A percentile compares a stretch with the other conserved stretches of the same genome.
Evolutionary conservation across 2,113 vertebrate genomes (phyloP).

Genomic region (rabbit (Oryctolagus cuniculus)): DNA sequence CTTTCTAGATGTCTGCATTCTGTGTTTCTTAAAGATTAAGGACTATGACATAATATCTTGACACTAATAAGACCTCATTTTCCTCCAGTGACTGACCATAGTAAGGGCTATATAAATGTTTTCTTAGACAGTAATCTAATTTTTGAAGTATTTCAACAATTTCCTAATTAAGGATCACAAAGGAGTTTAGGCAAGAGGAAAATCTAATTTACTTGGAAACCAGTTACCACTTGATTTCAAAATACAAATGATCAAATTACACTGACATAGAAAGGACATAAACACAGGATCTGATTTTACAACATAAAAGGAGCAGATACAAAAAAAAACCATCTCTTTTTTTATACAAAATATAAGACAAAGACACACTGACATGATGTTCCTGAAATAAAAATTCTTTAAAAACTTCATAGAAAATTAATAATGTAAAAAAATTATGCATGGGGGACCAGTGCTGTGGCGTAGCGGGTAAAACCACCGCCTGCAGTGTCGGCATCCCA

Average conservation of each 20-base stretch:
- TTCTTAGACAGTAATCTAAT: constrained; percentile 36
- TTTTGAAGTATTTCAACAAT: not conserved
- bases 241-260: constrained; percentile 18
- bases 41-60: not conserved
- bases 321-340: not conserved
- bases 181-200: not conserved
- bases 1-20: not conserved
- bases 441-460: too few relatives aligned
- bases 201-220: constrained; percentile 32
- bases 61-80: not conserved
- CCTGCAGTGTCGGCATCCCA: too few relatives aligned
- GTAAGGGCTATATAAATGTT: not conserved
- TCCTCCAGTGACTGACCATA: not conserved
- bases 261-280: not conserved
- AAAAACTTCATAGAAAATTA: not conserved
- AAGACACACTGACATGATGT: not conserved
- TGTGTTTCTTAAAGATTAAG: not conserved
- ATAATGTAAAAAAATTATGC: too few relatives aligned
- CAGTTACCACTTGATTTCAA: not conserved
- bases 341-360: not conserved
- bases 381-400: constrained; percentile 1
- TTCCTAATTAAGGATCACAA: not conserved
- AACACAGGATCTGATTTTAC: not conserved
- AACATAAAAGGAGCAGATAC: not conserved
- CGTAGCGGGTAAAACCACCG: too few relatives aligned